Conservation (phyloP, 2,797 vertebrate species). For the Clarias platycephalus region DNA sequence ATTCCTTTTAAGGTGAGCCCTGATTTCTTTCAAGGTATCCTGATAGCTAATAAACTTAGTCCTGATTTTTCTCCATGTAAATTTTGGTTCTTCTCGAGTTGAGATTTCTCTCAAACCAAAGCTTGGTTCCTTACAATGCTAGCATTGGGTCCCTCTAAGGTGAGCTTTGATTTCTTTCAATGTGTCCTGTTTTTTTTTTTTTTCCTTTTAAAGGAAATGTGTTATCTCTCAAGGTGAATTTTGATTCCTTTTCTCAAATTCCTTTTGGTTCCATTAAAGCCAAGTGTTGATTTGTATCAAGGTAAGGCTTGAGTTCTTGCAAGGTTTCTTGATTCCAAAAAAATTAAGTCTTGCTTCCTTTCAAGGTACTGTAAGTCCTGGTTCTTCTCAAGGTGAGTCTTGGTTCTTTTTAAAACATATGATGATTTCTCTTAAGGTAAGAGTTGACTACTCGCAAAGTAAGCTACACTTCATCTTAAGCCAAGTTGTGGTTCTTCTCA, state of each 20-base stretch:
- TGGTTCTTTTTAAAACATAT: background rate
- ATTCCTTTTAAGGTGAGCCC: background rate
- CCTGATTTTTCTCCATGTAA: background rate
- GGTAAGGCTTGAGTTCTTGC: background rate
- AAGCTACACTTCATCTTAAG: no score
- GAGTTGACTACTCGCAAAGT: background rate
- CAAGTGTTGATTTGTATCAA: background rate
- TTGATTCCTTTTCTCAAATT: no score
- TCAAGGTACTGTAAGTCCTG: background rate
- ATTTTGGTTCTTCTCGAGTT: background rate
- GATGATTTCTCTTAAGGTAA: background rate
- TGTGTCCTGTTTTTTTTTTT: background rate
- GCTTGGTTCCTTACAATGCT: background rate
- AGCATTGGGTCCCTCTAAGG: background rate
- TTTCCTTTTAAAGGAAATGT: background rate
- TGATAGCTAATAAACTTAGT: no score
- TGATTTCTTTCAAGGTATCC: no score
- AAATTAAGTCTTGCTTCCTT: background rate
- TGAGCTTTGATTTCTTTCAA: background rate
- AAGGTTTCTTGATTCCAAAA: background rate
- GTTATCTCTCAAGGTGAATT: background rate
- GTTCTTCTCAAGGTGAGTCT: background rate
- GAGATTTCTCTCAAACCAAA: background rate
- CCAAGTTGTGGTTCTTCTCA: background rate
- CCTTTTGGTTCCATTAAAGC: background rate